Percentiles rank a stretch among this genome's conserved stretches.
phyloP scores from a whole-genome alignment of 2,797 vertebrate genomes.

The Sebastes aleutianus region DNA sequence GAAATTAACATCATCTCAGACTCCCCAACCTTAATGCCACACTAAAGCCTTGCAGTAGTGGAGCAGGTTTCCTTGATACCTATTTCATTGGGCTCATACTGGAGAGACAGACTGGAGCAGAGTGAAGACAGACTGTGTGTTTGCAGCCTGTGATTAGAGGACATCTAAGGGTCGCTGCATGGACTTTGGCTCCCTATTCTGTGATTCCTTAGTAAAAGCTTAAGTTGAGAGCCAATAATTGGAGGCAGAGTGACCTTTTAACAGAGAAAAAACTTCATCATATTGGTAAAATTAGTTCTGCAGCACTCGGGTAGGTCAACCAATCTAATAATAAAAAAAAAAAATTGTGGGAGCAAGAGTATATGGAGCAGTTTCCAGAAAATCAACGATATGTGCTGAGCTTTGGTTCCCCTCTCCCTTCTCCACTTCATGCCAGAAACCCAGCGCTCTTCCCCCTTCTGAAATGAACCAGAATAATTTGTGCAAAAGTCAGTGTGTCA shows the following conservation, averaged over 20 bases:
- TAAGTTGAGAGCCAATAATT: conserved; percentile 36
- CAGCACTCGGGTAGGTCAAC: conserved; percentile 33
- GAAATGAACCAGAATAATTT: conserved; percentile 17
- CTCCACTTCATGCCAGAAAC: background rate
- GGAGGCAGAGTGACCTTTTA: conserved; percentile 36
- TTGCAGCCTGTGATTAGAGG: conserved; percentile 4
- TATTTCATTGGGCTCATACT: background rate
- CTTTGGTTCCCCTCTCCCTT: conserved; percentile 4
- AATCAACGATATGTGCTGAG: conserved; percentile 21
- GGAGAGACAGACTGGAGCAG: background rate
- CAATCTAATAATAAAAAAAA: conserved; percentile 26
- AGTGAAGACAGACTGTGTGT: background rate
- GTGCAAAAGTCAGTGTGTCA: conserved; percentile 35
- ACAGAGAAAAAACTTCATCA: conserved; percentile 37
- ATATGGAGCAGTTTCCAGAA: conserved; percentile 21
- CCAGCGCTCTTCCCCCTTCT: background rate
- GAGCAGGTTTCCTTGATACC: background rate
- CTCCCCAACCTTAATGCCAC: background rate
- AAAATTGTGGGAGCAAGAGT: background rate
- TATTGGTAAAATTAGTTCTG: conserved; percentile 50
- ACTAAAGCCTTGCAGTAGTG: background rate
- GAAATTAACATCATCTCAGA: background rate
- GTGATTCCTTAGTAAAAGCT: conserved; percentile 12
- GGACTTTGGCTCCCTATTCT: conserved; percentile 8
- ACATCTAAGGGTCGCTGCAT: conserved; percentile 12